Conservation (phyloP, 2,797 vertebrate species). For the Allobates femoralis region DNA sequence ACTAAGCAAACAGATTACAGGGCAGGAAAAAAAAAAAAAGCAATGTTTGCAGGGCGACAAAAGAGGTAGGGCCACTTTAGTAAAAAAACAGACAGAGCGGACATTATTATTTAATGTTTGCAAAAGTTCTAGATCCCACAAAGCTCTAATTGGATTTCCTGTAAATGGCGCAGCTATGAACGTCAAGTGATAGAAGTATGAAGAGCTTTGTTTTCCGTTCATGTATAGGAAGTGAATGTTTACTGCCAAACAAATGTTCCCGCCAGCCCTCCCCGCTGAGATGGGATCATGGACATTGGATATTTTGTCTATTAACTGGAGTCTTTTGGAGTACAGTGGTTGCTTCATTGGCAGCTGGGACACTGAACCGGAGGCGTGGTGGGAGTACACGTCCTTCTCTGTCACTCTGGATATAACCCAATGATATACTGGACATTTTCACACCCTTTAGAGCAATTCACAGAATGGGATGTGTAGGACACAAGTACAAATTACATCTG, state of each 20-base stretch:
- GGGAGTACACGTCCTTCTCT: slow-evolving; percentile 14
- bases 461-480: not conserved
- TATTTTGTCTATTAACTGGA: slow-evolving; percentile 41
- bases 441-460: slow-evolving; percentile 13
- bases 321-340: not conserved
- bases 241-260: slow-evolving; percentile 23
- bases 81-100: not conserved
- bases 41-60: slow-evolving; percentile 16
- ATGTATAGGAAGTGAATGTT: slow-evolving; percentile 30
- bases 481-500: not conserved
- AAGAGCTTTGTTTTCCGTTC: not conserved
- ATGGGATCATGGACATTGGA: slow-evolving; percentile 23
- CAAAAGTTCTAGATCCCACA: slow-evolving; percentile 1
- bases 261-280: slow-evolving; percentile 11
- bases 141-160: slow-evolving; percentile 28
- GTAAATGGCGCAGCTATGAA: not conserved
- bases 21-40: not conserved
- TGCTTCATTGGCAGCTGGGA: slow-evolving; percentile 34
- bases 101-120: not conserved
- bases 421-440: slow-evolving; percentile 24
- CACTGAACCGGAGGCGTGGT: slow-evolving; percentile 19
- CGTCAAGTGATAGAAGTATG: not conserved
- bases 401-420: not conserved
- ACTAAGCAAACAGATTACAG: slow-evolving; percentile 55
- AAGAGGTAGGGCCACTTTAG: not conserved